Evolutionary conservation across 2,888 invertebrate genomes (phyloP), one percentile per base, ranked within the genome.

Genomic region (Lasioglossum oenotherae): DNA sequence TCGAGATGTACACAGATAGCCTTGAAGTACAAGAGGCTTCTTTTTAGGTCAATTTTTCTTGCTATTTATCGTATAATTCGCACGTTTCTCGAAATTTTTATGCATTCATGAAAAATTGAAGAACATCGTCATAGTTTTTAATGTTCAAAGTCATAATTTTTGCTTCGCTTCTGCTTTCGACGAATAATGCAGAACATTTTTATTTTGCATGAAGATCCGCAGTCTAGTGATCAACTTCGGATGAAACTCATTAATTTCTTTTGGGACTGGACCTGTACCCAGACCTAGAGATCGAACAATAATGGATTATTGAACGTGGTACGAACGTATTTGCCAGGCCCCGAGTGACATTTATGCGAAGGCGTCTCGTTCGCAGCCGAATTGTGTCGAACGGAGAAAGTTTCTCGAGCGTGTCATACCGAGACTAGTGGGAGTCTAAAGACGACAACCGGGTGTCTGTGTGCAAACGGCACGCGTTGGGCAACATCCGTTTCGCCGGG

Each of bases 351-450:
- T 57, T 57, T 60, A 74, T n/a, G 60, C 35, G 41, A 77, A 74
- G 35, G 71, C 71, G 74, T 64, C 64, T 67, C 31, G 10, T 73
- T 44, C 64, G 74, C 64, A 79, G 74, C 74, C 76, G 77, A 86
- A 86, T 84, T 86, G 78, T 80, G 82, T 69, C 88, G 89, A 88
- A 82, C 82, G 85, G 91, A 90, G 90, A 90, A 90, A 91, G 89
- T 91, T 87, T 82, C 85, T 79, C 84, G 86, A 85, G 82, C 89
- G 84, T 89, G 87, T 90, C 88, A 85, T 83, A 84, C 84, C 69
- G 82, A 80, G 80, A 89, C 78, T 86, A 88, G 85, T 82, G 84
- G 91, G 91, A 89, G 84, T 84, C 80, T 81, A 79, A 89, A 89
- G 89, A 86, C 83, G 81, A 83, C 80, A 16, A 31, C 84, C 80